These are phyloP conservation scores for Linepithema humile DNA, from an alignment of 1,140 invertebrate species.

Conservation along the genomic window DNA sequence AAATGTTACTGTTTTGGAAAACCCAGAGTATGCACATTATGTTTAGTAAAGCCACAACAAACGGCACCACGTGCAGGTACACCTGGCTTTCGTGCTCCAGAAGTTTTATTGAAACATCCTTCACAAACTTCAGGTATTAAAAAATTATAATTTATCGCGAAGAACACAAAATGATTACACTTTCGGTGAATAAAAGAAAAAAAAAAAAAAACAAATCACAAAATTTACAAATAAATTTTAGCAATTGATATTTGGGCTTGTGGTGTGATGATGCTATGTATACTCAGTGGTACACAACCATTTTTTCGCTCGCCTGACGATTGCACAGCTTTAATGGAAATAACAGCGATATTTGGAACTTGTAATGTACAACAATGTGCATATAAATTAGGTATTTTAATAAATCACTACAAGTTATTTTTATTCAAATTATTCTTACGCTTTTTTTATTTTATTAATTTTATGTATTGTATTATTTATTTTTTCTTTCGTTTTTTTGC, in stretches of 20 bases:
- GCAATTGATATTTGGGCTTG: constrained; percentile 94
- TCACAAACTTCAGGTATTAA: constrained; percentile 89
- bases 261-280: constrained; percentile 93
- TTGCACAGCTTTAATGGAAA: constrained; percentile 92
- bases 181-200: neutral
- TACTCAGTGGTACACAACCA: constrained; percentile 92
- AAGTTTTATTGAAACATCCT: constrained; percentile 92
- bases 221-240: no score
- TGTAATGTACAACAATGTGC: constrained; percentile 89
- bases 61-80: constrained; percentile 93
- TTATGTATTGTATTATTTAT: constrained; percentile 50
- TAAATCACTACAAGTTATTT: constrained; percentile 5
- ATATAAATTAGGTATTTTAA: constrained; percentile 86
- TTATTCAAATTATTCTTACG: neutral
- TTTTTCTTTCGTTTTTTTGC: constrained; percentile 62
- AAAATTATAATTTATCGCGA: neutral
- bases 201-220: neutral
- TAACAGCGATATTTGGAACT: constrained; percentile 92
- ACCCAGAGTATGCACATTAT: constrained; percentile 87
- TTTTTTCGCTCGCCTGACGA: constrained; percentile 94
- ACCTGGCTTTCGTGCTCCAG: constrained; percentile 95
- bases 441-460: constrained; percentile 34
- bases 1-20: constrained; percentile 88
- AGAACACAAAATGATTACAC: neutral
- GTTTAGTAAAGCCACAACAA: constrained; percentile 86